phyloP scores from a whole-genome alignment of 2,888 invertebrate species.

The Seira ritae region DNA sequence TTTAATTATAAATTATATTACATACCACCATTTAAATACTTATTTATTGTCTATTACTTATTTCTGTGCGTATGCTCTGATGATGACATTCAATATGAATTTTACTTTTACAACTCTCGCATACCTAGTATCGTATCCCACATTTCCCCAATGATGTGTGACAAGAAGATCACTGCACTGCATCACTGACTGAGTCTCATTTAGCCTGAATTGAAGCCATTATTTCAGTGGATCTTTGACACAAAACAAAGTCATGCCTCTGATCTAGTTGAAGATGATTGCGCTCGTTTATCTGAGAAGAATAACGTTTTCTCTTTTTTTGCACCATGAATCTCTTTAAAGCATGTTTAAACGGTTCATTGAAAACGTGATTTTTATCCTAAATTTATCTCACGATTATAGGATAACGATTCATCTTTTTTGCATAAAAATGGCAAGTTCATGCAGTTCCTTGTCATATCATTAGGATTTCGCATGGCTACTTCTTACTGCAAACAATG shows the following conservation, averaged over 20 bases:
- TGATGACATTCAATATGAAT: too few relatives aligned
- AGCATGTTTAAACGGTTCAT: slow-evolving; percentile 43
- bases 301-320: slow-evolving; percentile 27
- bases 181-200: too few relatives aligned
- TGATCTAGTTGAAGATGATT: slow-evolving; percentile 30
- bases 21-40: too few relatives aligned
- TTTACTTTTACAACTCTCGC: too few relatives aligned
- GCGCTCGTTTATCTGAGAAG: slow-evolving; percentile 35
- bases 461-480: not conserved
- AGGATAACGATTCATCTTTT: not conserved
- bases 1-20: too few relatives aligned
- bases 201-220: slow-evolving; percentile 16
- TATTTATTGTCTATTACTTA: too few relatives aligned
- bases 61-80: too few relatives aligned
- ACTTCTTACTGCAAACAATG: too few relatives aligned
- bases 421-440: not conserved
- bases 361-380: slow-evolving; percentile 47
- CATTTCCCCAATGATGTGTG: slow-evolving; percentile 41
- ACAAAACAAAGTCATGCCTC: slow-evolving; percentile 30
- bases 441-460: slow-evolving; percentile 1
- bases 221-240: slow-evolving; percentile 42
- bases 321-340: slow-evolving; percentile 27
- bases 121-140: too few relatives aligned
- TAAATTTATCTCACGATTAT: slow-evolving; percentile 5
- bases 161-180: slow-evolving; percentile 10